Conservation (phyloP, 2,113 vertebrate species). For the Terrapene triunguis region DNA sequence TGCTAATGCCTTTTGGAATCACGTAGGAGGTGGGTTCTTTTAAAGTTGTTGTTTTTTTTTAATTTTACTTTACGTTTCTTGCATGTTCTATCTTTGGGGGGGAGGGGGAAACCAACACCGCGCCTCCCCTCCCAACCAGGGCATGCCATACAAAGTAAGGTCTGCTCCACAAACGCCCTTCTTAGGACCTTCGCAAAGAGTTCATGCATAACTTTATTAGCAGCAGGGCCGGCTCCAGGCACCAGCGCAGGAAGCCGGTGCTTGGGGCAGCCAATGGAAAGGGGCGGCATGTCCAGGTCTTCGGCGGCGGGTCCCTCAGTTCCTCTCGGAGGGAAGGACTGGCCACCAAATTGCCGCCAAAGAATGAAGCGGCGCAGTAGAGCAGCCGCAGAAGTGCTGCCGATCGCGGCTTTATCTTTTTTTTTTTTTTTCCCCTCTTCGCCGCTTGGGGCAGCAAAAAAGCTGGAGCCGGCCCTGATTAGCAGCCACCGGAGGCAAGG, state of each 20-base stretch:
- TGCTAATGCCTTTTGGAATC: not conserved
- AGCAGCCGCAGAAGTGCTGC: no score
- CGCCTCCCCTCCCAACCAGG: not conserved
- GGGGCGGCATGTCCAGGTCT: no score
- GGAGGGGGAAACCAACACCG: not conserved
- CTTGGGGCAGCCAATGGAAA: no score
- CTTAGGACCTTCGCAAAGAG: not conserved
- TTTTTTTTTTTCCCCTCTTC: no score
- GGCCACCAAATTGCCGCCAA: no score
- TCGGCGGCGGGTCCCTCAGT: no score
- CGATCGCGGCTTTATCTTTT: no score
- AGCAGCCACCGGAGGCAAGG: not conserved
- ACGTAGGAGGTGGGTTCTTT: not conserved
- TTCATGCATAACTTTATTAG: not conserved
- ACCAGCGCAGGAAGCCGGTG: no score
- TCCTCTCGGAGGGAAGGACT: no score
- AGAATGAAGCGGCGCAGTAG: no score
- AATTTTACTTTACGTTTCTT: not conserved
- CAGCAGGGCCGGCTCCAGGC: no score
- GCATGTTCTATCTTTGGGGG: fast-evolving
- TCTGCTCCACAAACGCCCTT: not conserved
- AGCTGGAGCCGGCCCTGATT: not conserved
- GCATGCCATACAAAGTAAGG: not conserved
- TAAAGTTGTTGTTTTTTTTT: not conserved
- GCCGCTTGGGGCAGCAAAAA: no score